phyloP scores from a whole-genome alignment of 2,888 invertebrate species.

The Synergus japonicus region DNA sequence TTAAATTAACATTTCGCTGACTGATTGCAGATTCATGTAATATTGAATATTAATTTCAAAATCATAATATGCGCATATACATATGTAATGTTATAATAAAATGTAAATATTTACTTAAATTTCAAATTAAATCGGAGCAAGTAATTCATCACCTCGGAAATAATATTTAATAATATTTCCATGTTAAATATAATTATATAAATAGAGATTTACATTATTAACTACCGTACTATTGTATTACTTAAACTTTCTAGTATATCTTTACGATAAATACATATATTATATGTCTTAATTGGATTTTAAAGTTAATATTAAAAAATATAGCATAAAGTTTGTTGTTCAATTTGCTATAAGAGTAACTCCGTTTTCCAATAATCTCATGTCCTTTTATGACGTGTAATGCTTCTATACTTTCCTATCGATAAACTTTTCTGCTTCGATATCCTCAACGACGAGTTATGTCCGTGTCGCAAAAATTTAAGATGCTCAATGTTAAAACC shows the following conservation, averaged over 20 bases:
- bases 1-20: too few species aligned
- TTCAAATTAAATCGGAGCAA: too few species aligned
- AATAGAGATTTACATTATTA: neutral
- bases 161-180: too few species aligned
- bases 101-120: too few species aligned
- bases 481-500: neutral
- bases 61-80: too few species aligned
- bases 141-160: neutral
- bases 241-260: neutral
- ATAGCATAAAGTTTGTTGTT: neutral
- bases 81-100: too few species aligned
- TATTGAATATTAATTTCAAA: too few species aligned
- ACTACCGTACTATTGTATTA: too few species aligned
- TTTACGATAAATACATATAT: neutral
- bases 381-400: constrained; percentile 19
- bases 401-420: constrained; percentile 27
- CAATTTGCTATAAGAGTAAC: neutral
- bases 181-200: too few species aligned
- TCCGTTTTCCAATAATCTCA: constrained; percentile 16
- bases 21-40: too few species aligned
- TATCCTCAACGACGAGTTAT: neutral
- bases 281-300: neutral
- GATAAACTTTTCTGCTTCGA: constrained; percentile 30
- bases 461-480: neutral
- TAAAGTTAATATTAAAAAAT: neutral